These are phyloP conservation scores for Epicampocera succincta DNA, from an alignment of 2,888 invertebrate genomes.

Conservation along the genomic window DNA sequence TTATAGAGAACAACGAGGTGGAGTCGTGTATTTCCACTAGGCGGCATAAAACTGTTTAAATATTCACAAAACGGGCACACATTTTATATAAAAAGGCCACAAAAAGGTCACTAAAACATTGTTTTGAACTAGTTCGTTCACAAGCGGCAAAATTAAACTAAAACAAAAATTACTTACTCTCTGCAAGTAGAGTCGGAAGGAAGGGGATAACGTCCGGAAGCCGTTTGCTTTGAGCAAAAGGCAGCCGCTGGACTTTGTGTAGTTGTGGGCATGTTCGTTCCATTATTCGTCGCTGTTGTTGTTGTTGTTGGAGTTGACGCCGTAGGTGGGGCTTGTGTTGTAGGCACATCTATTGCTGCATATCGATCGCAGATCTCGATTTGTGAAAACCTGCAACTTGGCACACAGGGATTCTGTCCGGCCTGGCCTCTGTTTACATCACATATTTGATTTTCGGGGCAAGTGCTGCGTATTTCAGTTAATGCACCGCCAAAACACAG, in stretches of 20 bases:
- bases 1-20: too few species aligned
- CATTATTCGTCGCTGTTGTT: conserved; percentile 1
- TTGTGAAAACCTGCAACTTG: conserved; percentile 39
- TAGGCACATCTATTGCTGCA: conserved; percentile 57
- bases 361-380: conserved; percentile 72
- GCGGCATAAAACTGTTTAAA: too few species aligned
- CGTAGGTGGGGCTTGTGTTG: background rate
- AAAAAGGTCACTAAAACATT: background rate
- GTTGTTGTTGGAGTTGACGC: conserved; percentile 16
- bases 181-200: conserved; percentile 73
- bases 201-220: conserved; percentile 72
- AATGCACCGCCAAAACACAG: conserved; percentile 64
- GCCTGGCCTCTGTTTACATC: conserved; percentile 27
- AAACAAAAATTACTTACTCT: conserved; percentile 70
- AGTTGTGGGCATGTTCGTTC: conserved; percentile 6
- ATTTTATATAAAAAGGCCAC: too few species aligned
- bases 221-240: conserved; percentile 31
- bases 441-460: conserved; percentile 71
- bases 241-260: conserved; percentile 37
- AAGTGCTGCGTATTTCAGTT: conserved; percentile 51
- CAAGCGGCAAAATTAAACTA: too few species aligned
- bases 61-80: too few species aligned
- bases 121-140: background rate
- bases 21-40: too few species aligned
- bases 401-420: conserved; percentile 71